A percentile compares a stretch with the other conserved stretches of the same genome.
These are phyloP conservation scores for Neomonachus schauinslandi DNA, from an alignment of 2,113 vertebrate genomes.

Conservation along the genomic window DNA sequence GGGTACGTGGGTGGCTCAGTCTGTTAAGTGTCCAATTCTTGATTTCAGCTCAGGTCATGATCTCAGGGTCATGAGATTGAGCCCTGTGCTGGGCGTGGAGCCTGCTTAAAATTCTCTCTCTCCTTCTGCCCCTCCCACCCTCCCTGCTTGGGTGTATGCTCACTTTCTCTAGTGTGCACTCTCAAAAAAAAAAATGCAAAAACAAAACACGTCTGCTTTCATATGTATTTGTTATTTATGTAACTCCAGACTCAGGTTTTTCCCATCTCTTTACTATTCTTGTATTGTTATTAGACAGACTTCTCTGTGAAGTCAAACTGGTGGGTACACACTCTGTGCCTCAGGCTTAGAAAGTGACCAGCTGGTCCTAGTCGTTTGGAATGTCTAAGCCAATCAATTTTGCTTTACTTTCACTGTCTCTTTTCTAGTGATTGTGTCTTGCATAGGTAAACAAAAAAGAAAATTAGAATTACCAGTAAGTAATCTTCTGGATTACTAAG, in stretches of 20 bases:
- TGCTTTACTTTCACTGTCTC: conserved; percentile 6
- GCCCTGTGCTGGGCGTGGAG: neutral
- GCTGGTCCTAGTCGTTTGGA: neutral
- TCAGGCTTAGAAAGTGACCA: neutral
- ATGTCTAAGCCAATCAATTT: neutral
- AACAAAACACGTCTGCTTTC: neutral
- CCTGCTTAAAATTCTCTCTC: neutral
- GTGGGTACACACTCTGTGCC: neutral
- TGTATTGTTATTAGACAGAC: neutral
- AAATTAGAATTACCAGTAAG: neutral
- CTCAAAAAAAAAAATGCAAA: neutral
- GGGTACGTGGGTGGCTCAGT: too few species aligned
- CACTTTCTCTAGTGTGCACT: neutral
- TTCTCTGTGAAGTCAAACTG: neutral
- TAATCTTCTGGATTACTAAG: neutral
- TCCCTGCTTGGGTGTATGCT: neutral
- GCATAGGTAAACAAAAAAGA: neutral
- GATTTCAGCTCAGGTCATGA: neutral
- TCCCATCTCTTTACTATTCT: neutral
- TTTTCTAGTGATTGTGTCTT: neutral
- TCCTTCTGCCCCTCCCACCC: neutral
- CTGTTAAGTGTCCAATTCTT: neutral
- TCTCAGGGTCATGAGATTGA: neutral
- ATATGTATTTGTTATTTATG: neutral
- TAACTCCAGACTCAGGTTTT: neutral